Base-by-base conservation (phyloP, 2,797 vertebrate genomes). In the Acanthis flammea region DNA sequence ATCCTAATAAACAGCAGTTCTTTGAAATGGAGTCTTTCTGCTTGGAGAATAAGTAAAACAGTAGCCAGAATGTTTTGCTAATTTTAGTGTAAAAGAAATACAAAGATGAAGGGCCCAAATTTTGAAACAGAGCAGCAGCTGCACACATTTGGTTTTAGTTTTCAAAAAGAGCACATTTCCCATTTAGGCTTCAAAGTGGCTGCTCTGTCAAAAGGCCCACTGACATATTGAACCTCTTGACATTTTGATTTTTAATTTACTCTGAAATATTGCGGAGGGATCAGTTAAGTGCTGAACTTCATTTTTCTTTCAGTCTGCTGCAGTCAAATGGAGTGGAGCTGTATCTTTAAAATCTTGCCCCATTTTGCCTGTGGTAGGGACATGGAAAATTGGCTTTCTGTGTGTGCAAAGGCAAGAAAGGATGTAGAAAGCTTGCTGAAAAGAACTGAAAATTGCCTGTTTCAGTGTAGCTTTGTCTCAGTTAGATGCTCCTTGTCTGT, bases 241-340 rank as follows among this genome's bases (percentile, higher is more conserved):
- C 96, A 95, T 96, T 92, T 94, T 92, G 91, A 95, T 94, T 95
- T 96, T 96, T 96, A 96, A 96, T 96, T 95, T 94, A 94, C 82
- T 87, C 91, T 92, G 92, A 94, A 94, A 93, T 96, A 96, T 88
- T 92, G 91, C 23, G 0, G 82, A 90, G 79, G 79, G 78, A 92
- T 93, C 73, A 66, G 76, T 80, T 96, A 93, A 94, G 91, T 94
- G 85, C 95, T 86, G 82, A 92, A 92, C 90, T 94, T 92, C 89
- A 92, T 93, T 95, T 96, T 93, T 93, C 81, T 95, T 96, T 86
- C 65, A 89, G 78, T 54, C 68, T 71, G 72, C 86, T 76, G 81
- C 88, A 94, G 92, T 86, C 76, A 71, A 84, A 88, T 78, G 72
- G 82, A 57, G 24, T 47, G 55, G 86, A 95, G 68, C 92, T 91